Evolutionary conservation across 2,797 vertebrate genomes (phyloP).

Genomic region (Chanos chanos): DNA sequence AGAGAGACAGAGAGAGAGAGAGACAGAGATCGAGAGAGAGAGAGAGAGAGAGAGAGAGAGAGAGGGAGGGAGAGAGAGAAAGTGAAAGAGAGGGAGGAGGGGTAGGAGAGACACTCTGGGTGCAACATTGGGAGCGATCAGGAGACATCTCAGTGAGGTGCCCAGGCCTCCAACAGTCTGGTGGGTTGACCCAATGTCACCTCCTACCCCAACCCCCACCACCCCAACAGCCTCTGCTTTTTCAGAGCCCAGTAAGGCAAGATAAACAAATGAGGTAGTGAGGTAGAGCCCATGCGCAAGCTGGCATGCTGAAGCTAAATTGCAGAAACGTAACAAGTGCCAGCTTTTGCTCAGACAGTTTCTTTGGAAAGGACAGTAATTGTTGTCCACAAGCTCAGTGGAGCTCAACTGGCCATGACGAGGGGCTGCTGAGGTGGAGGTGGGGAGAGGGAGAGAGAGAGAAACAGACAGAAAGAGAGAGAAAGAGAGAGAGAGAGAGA

Average conservation of each 20-base stretch:
- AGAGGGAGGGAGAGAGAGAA: background rate
- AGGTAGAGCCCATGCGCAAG: slow-evolving; percentile 44
- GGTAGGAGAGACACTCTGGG: slow-evolving; percentile 29
- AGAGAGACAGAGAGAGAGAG: background rate
- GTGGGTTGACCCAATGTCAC: slow-evolving; percentile 66
- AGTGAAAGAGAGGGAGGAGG: background rate
- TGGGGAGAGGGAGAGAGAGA: slow-evolving; percentile 50
- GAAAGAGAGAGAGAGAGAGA: slow-evolving; percentile 48
- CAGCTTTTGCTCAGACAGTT: background rate
- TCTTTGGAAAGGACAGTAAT: slow-evolving; percentile 25
- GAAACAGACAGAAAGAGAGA: too few relatives aligned
- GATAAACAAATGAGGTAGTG: slow-evolving; percentile 58
- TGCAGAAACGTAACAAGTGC: background rate
- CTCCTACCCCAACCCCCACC: too few relatives aligned
- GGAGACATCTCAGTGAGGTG: slow-evolving; percentile 37
- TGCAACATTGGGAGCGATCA: slow-evolving; percentile 15
- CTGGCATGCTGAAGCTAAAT: slow-evolving; percentile 49
- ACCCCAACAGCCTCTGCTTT: slow-evolving; percentile 63
- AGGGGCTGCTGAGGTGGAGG: slow-evolving; percentile 47
- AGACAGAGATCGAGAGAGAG: background rate
- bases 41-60: background rate
- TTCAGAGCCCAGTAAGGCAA: slow-evolving; percentile 62
- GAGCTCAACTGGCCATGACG: slow-evolving; percentile 32
- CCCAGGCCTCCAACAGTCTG: slow-evolving; percentile 42
- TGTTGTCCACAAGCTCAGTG: slow-evolving; percentile 43